Evolutionary conservation across 2,888 invertebrate genomes (phyloP), one percentile per base, ranked within the genome.

Genomic region (Drosophila merina): DNA sequence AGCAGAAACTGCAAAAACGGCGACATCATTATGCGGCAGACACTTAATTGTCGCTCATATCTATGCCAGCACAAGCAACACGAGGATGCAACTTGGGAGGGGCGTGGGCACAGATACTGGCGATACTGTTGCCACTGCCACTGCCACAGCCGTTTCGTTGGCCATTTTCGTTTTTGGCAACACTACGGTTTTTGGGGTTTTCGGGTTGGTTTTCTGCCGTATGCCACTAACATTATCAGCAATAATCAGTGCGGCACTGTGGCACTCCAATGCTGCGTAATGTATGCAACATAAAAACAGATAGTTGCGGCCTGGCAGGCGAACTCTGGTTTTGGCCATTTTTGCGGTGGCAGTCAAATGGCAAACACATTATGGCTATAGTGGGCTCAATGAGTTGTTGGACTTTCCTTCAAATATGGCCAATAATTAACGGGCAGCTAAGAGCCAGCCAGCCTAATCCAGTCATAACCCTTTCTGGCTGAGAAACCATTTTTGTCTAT

Each of bases 21-120:
- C 85, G 82, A 85, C 87, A 82, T 87, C 82, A 87, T 82, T 82
- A 82, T 82, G 82, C 82, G 82, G 87, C 82, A 82, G 87, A 75
- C 82, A 82, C 82, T 82, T 82, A 82, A 82, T 82, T 82, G 75
- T 85, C 87, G 82, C 87, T 81, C 87, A 81, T 81, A 81, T 81
- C 81, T 81, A 66, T 75, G 84, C 64, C 84, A 60, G 36, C 48
- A 48, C 7, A 25, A 30, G 14, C 45, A 68, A 38, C n/a, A 52
- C 38, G 30, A 38, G 55, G 47, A 42, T 69, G 57, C 68, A 67
- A 62, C 54, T 47, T 72, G 47, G 26, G 45, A 12, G 42, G 57
- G 38, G 25, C 31, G 12, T 12, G 8, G 49, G 33, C 33, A 10
- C 12, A 25, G 44, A 25, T 48, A 9, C 28, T 44, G 54, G 50